phyloP scores from a whole-genome alignment of 2,797 vertebrate species.

The Notoglanidium macrostoma region DNA sequence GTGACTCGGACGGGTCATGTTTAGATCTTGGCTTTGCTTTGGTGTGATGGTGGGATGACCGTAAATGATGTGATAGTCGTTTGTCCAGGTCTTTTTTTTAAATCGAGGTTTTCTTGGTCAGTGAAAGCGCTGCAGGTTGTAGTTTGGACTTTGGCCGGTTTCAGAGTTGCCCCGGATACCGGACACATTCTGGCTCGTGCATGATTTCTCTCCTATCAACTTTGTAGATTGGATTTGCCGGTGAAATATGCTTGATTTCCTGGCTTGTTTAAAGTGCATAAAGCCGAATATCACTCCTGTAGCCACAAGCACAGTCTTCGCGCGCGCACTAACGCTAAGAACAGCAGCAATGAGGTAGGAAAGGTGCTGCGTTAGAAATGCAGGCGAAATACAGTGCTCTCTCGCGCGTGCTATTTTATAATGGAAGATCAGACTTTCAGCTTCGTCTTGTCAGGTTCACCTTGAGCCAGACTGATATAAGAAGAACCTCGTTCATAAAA shows the following conservation, averaged over 20 bases:
- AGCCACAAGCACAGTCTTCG: neutral
- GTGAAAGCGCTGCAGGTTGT: neutral
- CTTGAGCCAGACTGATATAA: neutral
- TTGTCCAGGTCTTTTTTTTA: neutral
- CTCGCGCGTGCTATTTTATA: slow-evolving; percentile 9
- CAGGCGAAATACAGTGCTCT: neutral
- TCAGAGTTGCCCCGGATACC: slow-evolving; percentile 16
- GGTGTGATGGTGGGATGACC: neutral
- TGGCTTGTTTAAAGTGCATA: neutral
- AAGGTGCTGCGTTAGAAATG: slow-evolving; percentile 4
- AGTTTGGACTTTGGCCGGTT: slow-evolving; percentile 6
- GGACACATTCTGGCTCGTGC: neutral
- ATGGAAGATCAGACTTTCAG: slow-evolving; percentile 1
- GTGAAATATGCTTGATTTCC: neutral
- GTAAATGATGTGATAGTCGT: neutral
- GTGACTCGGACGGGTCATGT: slow-evolving; percentile 2
- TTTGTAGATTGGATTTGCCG: neutral
- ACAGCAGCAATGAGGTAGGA: slow-evolving; percentile 61
- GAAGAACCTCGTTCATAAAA: neutral
- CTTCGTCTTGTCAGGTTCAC: neutral
- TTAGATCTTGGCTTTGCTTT: neutral
- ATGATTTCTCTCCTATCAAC: neutral
- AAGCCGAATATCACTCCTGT: neutral
- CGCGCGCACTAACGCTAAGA: neutral
- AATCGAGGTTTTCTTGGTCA: neutral